Percentiles rank a stretch among this genome's conserved stretches.
phyloP scores from a whole-genome alignment of 2,888 invertebrate species.

The Strigamia maritima region DNA sequence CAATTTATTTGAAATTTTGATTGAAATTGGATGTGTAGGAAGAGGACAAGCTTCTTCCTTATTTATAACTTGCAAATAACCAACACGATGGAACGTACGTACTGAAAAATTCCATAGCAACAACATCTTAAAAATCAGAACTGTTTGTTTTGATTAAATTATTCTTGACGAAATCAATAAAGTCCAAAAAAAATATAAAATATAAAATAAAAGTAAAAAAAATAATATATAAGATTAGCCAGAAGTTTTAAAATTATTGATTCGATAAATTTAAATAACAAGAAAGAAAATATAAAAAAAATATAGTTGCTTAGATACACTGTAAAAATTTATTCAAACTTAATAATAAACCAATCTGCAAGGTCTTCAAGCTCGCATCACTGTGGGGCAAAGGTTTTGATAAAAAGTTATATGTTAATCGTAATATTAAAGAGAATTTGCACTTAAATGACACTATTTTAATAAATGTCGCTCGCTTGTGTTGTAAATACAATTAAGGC shows the following conservation, averaged over 20 bases:
- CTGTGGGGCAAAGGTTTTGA: background rate
- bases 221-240: background rate
- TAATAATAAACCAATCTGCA: conserved; percentile 17
- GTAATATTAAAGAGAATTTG: background rate
- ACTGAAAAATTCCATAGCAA: conserved; percentile 13
- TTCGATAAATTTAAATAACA: background rate
- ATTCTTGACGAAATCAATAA: background rate
- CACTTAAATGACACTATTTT: background rate
- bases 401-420: background rate
- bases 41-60: background rate
- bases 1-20: background rate
- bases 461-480: background rate
- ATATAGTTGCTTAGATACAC: background rate
- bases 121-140: background rate
- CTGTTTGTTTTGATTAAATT: conserved; percentile 21
- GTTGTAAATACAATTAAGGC: background rate
- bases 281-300: no score
- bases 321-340: conserved; percentile 13
- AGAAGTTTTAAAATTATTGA: background rate
- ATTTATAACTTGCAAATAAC: conserved; percentile 21
- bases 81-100: background rate
- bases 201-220: background rate
- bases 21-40: background rate
- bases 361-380: background rate
- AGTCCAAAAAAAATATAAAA: background rate